Evolutionary conservation across 2,113 vertebrate species (phyloP).

Genomic region (Malurus cyaneus): DNA sequence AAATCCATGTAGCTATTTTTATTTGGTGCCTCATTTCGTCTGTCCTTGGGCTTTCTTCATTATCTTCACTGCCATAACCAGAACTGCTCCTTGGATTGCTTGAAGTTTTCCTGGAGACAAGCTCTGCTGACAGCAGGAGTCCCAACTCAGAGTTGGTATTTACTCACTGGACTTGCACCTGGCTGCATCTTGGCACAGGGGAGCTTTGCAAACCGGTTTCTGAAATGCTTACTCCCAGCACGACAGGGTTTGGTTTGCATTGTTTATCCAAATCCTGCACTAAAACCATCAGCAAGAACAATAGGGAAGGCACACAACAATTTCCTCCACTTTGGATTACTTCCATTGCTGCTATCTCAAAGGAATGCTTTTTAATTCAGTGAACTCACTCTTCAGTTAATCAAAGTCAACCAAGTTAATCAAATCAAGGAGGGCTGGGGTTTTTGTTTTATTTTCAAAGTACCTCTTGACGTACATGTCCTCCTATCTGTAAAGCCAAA

Average conservation of each 20-base stretch:
- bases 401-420: constrained; percentile 25
- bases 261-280: background rate
- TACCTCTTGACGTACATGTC: background rate
- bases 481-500: background rate
- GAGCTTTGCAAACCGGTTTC: background rate
- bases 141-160: background rate
- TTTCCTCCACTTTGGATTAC: constrained; percentile 14
- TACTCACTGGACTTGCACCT: background rate
- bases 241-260: background rate
- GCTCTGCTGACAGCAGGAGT: background rate
- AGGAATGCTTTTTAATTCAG: constrained; percentile 40
- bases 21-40: constrained; percentile 36
- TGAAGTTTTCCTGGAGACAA: background rate
- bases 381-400: constrained; percentile 18
- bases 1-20: constrained; percentile 30
- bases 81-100: background rate
- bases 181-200: background rate
- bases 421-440: background rate
- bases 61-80: background rate
- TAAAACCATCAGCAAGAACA: constrained; percentile 27
- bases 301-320: background rate
- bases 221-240: background rate
- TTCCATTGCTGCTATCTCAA: constrained; percentile 33
- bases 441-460: background rate
- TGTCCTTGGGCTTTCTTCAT: constrained; percentile 21